Evolutionary conservation across 2,888 invertebrate genomes (phyloP).

Genomic region (Orthosia gothica): DNA sequence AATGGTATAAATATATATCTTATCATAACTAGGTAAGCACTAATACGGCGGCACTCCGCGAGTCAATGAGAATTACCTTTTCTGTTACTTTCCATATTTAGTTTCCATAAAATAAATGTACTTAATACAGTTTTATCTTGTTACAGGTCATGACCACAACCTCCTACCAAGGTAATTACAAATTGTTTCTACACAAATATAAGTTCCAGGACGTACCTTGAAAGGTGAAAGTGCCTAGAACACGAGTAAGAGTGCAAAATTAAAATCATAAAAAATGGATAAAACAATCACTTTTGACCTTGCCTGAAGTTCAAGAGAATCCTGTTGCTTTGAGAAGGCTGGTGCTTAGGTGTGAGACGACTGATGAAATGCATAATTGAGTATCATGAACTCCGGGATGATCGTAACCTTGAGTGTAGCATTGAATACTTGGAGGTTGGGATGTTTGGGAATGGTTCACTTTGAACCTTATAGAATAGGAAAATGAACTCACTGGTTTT

Average conservation of each 20-base stretch:
- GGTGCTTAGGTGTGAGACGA: not conserved
- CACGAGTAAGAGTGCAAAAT: not conserved
- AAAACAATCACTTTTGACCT: constrained; percentile 13
- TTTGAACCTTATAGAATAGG: not conserved
- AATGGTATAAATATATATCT: too few relatives aligned
- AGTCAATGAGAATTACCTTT: too few relatives aligned
- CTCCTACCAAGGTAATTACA: not conserved
- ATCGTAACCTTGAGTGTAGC: not conserved
- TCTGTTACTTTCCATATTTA: too few relatives aligned
- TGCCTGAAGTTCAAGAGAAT: constrained; percentile 3
- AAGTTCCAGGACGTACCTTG: not conserved
- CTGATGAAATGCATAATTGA: constrained; percentile 37
- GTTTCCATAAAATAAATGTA: too few relatives aligned
- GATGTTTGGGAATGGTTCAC: not conserved
- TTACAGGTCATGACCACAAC: not conserved
- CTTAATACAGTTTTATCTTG: not conserved
- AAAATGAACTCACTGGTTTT: not conserved
- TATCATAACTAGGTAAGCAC: too few relatives aligned
- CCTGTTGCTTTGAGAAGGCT: not conserved
- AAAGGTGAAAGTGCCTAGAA: not conserved
- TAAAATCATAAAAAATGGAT: constrained; percentile 26
- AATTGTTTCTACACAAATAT: not conserved
- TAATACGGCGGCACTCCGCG: too few relatives aligned
- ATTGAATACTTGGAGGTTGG: not conserved
- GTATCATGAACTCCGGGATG: constrained; percentile 2